Percentiles rank a stretch among this genome's conserved stretches.
These are phyloP conservation scores for Falco biarmicus DNA, from an alignment of 2,797 vertebrate genomes.

Conservation along the genomic window DNA sequence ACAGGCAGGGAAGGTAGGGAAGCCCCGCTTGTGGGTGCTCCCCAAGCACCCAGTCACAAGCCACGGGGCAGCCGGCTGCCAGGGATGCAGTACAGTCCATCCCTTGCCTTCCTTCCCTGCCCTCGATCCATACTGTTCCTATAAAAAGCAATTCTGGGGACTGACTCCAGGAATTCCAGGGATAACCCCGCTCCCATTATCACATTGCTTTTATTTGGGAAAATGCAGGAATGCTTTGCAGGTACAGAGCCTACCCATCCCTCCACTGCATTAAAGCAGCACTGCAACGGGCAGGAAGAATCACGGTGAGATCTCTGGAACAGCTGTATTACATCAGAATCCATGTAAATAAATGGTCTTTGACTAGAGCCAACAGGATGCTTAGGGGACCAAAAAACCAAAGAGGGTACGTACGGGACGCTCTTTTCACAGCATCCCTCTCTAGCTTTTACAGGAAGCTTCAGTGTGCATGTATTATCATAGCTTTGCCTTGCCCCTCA, in stretches of 20 bases:
- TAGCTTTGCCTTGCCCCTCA: not conserved
- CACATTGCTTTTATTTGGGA: not conserved
- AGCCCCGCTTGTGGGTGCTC: not conserved
- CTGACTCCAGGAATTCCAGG: not conserved
- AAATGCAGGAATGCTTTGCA: not conserved
- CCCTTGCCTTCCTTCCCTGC: not conserved
- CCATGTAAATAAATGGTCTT: not conserved
- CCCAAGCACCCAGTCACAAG: accelerated
- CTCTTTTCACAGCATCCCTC: not conserved
- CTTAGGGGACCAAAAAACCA: not conserved
- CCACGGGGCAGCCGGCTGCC: accelerated
- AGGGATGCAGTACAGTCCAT: not conserved
- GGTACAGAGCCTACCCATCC: not conserved
- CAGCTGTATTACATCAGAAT: not conserved
- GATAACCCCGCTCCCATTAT: not conserved
- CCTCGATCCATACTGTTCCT: not conserved
- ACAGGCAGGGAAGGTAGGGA: not conserved
- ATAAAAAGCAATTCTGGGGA: not conserved
- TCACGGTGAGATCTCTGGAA: not conserved
- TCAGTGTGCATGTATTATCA: accelerated
- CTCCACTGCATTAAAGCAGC: not conserved
- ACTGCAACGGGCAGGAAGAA: not conserved
- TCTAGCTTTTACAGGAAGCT: not conserved
- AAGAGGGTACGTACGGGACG: not conserved
- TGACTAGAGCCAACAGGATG: not conserved